Percentiles rank a stretch among this genome's conserved stretches.
Evolutionary conservation across 2,797 vertebrate genomes (phyloP).

Genomic region (Paratrypauchen microcephalus): DNA sequence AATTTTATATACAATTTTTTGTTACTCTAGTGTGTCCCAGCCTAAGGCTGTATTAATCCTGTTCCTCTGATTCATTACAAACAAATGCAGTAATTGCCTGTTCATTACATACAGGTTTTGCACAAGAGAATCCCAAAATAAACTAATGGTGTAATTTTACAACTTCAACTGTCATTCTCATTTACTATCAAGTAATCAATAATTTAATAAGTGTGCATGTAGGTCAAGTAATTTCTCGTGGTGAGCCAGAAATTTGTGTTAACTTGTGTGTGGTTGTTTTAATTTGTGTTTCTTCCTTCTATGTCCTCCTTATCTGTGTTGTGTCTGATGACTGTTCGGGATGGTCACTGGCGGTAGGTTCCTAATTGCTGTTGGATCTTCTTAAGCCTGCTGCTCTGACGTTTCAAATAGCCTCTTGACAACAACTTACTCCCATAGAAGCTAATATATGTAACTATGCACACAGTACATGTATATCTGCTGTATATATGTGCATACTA

Average conservation of each 20-base stretch:
- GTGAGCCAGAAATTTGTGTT: slow-evolving; percentile 79
- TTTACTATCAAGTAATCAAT: neutral
- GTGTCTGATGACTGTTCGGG: slow-evolving; percentile 99
- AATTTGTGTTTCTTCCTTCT: slow-evolving; percentile 99
- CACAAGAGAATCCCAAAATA: neutral
- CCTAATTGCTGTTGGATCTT: slow-evolving; percentile 89
- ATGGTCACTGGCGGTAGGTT: slow-evolving; percentile 99
- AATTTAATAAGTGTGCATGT: neutral
- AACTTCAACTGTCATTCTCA: neutral
- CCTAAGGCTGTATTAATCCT: neutral
- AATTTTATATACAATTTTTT: neutral
- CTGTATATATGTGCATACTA: slow-evolving; percentile 80
- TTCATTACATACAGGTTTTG: neutral
- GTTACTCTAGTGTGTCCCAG: neutral
- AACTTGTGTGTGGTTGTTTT: slow-evolving; percentile 95
- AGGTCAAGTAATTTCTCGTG: slow-evolving; percentile 88
- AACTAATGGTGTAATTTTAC: neutral
- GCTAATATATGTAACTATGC: slow-evolving; percentile 85
- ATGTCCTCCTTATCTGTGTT: slow-evolving; percentile 99
- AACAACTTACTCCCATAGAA: slow-evolving; percentile 84
- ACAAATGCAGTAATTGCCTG: neutral
- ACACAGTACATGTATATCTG: slow-evolving; percentile 81
- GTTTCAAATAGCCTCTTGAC: slow-evolving; percentile 83
- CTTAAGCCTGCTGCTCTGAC: slow-evolving; percentile 87
- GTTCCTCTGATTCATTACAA: neutral